Evolutionary conservation across 2,113 vertebrate species (phyloP).

Genomic region (Gorsachius goisagi): DNA sequence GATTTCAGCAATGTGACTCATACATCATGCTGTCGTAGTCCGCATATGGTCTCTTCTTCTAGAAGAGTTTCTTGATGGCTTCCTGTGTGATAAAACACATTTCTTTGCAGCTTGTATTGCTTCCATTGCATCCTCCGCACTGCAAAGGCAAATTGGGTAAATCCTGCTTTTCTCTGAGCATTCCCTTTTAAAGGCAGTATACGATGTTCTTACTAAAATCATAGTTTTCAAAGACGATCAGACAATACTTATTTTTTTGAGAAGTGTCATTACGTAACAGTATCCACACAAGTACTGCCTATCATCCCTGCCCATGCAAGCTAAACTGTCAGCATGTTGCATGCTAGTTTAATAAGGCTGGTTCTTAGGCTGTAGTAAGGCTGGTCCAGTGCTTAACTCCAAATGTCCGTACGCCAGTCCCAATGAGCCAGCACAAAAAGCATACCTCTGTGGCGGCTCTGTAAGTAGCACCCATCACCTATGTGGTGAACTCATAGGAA

Average conservation of each 20-base stretch:
- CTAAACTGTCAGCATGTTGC: background rate
- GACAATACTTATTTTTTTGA: background rate
- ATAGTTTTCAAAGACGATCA: background rate
- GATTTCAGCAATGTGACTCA: slow-evolving; percentile 12
- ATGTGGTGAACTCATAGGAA: background rate
- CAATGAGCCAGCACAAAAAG: background rate
- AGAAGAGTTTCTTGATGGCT: background rate
- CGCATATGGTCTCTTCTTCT: background rate
- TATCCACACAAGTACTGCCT: background rate
- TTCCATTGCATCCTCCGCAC: background rate
- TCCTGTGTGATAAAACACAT: background rate
- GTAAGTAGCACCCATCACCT: background rate
- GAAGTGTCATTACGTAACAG: background rate
- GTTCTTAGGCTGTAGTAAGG: background rate
- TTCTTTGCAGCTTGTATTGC: background rate
- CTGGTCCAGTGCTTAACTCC: too few species aligned
- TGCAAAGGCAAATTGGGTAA: background rate
- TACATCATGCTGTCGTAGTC: background rate
- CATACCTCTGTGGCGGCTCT: background rate
- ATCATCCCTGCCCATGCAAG: fast-evolving
- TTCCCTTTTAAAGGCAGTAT: background rate
- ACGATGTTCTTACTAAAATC: background rate
- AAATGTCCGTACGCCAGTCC: background rate
- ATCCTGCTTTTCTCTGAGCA: background rate
- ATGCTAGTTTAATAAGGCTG: too few species aligned